Evolutionary conservation across 2,888 invertebrate species (phyloP), one percentile per base, ranked within the genome.

Genomic region (Glyphotaelius pellucidus): DNA sequence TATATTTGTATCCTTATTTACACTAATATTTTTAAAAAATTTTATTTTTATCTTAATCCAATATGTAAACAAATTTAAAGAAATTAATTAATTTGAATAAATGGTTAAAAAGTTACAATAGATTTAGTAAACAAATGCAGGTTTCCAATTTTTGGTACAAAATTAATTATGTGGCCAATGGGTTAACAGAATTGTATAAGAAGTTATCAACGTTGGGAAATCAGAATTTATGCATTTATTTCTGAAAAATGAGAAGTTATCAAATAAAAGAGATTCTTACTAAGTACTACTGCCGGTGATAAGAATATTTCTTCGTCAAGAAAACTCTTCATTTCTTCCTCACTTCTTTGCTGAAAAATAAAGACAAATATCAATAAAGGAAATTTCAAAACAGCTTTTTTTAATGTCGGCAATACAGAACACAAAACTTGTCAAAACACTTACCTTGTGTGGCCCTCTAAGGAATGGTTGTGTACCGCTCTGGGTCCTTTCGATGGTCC

Each of bases 261-360:
- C 7, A n/a, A 30, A 30, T 0, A 30, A 15, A 80, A 81, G 14
- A 42, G 38, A 80, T 30, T 90, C 91, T 92, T 93, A 93, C 92
- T 91, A 67, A 93, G 85, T 15, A 92, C 90, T 30, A 89, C 86
- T 12, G 89, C 31, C 38, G 91, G 92, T 31, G 91, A 88, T 80
- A 93, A 90, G 90, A 92, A 92, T 9, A 52, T 79, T 47, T 89
- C 87, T 90, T 91, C 93, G 89, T 90, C 91, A 93, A 90, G 86
- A 5, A 89, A 93, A 90, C 90, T 47, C 47, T 47, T 47, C 47
- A 3, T 15, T 47, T 47, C 47, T 47, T 47, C 47, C 47, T 47
- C 47, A 47, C 9, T 47, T 47, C 47, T 92, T 92, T 91, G 92
- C 93, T 91, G 92, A 92, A 92, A 91, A 85, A 92, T 47, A 90